Base-by-base conservation (phyloP, 2,888 invertebrate species). In the Agrochola lota region DNA sequence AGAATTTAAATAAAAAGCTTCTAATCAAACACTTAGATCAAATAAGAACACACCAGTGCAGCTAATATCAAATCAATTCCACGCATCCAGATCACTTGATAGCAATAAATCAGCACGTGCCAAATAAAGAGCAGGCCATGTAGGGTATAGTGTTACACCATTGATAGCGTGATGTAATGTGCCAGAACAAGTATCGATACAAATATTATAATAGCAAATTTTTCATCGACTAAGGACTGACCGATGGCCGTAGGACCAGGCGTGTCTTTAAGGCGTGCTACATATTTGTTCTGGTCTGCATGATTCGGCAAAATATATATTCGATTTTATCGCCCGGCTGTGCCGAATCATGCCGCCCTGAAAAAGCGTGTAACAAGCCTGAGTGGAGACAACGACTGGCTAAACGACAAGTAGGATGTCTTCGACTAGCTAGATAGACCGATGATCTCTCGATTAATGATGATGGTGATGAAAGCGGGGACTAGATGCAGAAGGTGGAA, bases 11-110 rank as follows among this genome's bases (percentile, higher is more conserved):
- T 17, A 60, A 30, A 59, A 4, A 49, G 77, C 59, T 0, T 57
- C 23, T 0, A 80, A 60, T 30, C 43, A 77, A 71, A 0, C 43
- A 55, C 55, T 52, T 8, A 78, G 91, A 59, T 46, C 90, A 71
- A 93, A 91, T 64, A 63, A 83, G 92, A 91, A 74, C 80, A 78
- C 30, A 89, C 84, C 89, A 73, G 71, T 55, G 70, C 81, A 83
- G 84, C 90, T 90, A 92, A 94, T 94, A 94, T 93, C 90, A 93
- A 92, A 93, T 94, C 92, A 92, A 95, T 95, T 94, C 94, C 92
- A 92, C 91, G 91, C 94, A 95, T 95, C 93, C 94, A 95, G 96
- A 96, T 95, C 95, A 94, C 91, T 92, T 84, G 91, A 86, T 79
- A 85, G 85, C 92, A 93, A 95, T 96, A 96, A 95, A 96, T 96